These are phyloP conservation scores for Zaprionus lachaisei DNA, from an alignment of 1,140 invertebrate genomes.

Conservation along the genomic window DNA sequence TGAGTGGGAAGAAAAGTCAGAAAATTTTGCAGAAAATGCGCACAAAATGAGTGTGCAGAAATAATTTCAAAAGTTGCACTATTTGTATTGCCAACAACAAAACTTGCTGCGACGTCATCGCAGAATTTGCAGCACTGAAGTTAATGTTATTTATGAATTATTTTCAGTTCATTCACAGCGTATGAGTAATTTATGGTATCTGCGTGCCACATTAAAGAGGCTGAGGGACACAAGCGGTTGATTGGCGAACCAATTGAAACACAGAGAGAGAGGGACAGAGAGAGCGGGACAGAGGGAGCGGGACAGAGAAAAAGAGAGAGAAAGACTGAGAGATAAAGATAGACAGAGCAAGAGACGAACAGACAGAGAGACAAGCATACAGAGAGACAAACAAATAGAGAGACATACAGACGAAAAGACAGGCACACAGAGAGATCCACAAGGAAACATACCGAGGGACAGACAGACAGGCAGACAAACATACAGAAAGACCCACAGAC, in stretches of 20 bases:
- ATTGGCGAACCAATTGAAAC: not conserved
- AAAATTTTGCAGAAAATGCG: constrained; percentile 60
- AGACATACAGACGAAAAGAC: too few species aligned
- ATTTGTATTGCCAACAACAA: constrained; percentile 56
- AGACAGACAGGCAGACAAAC: too few species aligned
- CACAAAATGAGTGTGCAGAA: constrained; percentile 76
- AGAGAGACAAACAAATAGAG: too few species aligned
- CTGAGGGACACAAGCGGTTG: constrained; percentile 10
- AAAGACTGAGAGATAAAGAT: too few species aligned
- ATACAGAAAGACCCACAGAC: too few species aligned
- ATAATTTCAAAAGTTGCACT: constrained; percentile 74
- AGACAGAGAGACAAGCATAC: too few species aligned
- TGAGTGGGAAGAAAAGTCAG: constrained; percentile 52
- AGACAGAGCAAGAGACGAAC: too few species aligned
- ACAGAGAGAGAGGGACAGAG: not conserved
- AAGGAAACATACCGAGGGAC: too few species aligned
- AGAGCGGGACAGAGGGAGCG: not conserved
- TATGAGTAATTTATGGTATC: constrained; percentile 52
- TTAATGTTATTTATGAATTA: constrained; percentile 74
- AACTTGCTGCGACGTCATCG: constrained; percentile 42
- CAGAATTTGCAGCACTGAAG: constrained; percentile 45
- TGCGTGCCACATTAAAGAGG: constrained; percentile 14
- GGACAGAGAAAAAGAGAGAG: too few species aligned
- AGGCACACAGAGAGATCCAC: too few species aligned
- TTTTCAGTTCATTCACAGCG: constrained; percentile 43